Percentiles rank a stretch among this genome's conserved stretches.
These are phyloP conservation scores for Acronicta alni DNA, from an alignment of 2,888 invertebrate species.

Conservation along the genomic window DNA sequence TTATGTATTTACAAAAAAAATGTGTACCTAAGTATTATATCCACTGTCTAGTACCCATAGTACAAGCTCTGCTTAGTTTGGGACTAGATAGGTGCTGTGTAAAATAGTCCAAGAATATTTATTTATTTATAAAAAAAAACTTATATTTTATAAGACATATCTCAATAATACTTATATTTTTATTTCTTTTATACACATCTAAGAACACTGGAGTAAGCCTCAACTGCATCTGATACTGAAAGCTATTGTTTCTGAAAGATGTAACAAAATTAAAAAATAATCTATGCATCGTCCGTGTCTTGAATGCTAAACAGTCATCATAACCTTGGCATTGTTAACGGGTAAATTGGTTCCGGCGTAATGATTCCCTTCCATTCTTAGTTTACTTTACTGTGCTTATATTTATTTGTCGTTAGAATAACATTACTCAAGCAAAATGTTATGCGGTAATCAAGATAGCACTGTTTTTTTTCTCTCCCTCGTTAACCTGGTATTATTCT, in stretches of 20 bases:
- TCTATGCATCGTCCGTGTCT: slow-evolving; percentile 51
- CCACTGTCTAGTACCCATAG: no score
- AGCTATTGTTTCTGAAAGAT: slow-evolving; percentile 42
- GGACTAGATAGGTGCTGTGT: no score
- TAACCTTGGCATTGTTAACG: slow-evolving; percentile 59
- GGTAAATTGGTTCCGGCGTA: slow-evolving; percentile 57
- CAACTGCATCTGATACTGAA: slow-evolving; percentile 17
- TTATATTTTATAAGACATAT: no score
- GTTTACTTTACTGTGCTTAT: slow-evolving; percentile 35
- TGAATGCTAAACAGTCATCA: slow-evolving; percentile 46
- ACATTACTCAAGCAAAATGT: slow-evolving; percentile 10
- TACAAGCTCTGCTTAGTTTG: no score
- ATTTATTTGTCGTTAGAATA: slow-evolving; percentile 17
- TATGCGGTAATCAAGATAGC: background rate
- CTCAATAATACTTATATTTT: no score
- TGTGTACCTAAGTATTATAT: no score
- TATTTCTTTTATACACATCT: no score
- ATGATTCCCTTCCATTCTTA: slow-evolving; percentile 53
- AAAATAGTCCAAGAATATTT: no score
- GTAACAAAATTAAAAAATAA: slow-evolving; percentile 49
- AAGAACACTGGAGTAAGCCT: background rate
- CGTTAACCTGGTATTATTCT: background rate
- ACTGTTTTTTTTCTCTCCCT: no score
- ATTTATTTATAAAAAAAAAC: no score
- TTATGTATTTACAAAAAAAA: no score